A percentile compares a stretch with the other conserved stretches of the same genome.
Conservation (phyloP, 2,888 invertebrate species). For the Cyclophora albipunctata region DNA sequence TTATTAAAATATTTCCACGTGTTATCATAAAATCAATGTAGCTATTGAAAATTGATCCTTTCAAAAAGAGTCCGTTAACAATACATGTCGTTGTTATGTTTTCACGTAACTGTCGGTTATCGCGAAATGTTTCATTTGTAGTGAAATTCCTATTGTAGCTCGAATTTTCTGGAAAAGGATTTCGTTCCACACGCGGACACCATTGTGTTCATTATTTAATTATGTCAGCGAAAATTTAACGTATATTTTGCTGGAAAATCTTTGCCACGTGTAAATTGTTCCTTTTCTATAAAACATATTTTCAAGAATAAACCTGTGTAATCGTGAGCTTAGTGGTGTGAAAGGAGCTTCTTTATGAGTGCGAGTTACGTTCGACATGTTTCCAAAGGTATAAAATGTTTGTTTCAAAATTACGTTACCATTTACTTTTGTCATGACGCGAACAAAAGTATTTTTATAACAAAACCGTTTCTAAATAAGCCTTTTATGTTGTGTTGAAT, state of each 20-base stretch:
- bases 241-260: constrained; percentile 18
- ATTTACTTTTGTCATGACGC: too few species aligned
- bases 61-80: too few species aligned
- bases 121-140: not conserved
- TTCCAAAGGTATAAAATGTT: too few species aligned
- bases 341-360: not conserved
- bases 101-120: not conserved
- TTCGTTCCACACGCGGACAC: constrained; percentile 10
- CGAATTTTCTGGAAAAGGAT: constrained; percentile 7
- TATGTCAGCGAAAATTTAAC: constrained; percentile 11
- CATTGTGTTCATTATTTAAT: constrained; percentile 21
- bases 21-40: too few species aligned
- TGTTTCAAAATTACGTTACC: too few species aligned
- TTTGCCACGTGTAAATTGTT: constrained; percentile 26
- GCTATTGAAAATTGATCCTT: too few species aligned
- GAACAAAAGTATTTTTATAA: too few species aligned
- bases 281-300: constrained; percentile 12
- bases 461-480: not conserved
- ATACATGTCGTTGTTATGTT: too few species aligned
- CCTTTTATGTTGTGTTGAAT: constrained; percentile 5
- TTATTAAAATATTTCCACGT: too few species aligned
- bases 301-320: constrained; percentile 6
- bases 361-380: too few species aligned
- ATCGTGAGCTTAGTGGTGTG: constrained; percentile 9
- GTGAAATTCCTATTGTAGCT: constrained; percentile 7